Base-by-base conservation (phyloP, 2,113 vertebrate genomes). In the Aptenodytes patagonicus region DNA sequence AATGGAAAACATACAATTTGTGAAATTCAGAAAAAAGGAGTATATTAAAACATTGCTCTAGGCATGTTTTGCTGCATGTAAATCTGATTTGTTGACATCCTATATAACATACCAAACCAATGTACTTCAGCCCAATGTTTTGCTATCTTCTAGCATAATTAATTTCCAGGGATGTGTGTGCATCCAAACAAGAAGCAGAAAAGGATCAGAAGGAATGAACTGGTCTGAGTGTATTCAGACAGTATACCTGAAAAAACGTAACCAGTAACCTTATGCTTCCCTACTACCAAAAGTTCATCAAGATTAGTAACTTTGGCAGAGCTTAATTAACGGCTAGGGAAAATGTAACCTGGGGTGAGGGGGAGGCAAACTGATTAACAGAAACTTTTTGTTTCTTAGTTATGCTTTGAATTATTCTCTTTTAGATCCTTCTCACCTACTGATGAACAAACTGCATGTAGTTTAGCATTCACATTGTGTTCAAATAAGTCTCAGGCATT, bases 61-160 rank as follows among this genome's bases (percentile, higher is more conserved):
- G 95, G 96, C 94, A 77, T 85, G 29, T 95, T 96, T 94, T 89
- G 40, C 89, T 84, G 86, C 77, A n/a, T 91, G 65, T 82, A 95
- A 97, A 97, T 96, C 95, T 97, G 95, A 95, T 96, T 97, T 92
- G 91, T 85, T 97, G 96, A 69, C 94, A 95, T 61, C 34, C 94
- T 64, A 32, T 72, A 78, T 79, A 85, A 95, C 61, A 82, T 72
- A 83, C 31, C 29, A 69, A 95, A 89, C 70, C 73, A 87, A 52
- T 46, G 93, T 79, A 92, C 52, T 87, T 70, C 92, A 94, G 61
- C 71, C 36, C 82, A 83, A 26, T 92, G 38, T 64, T 96, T 94
- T 89, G 54, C 89, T 87, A 10, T 93, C 80, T 96, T 79, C 69
- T 72, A 87, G 73, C 22, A 69, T 96, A 97, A 97, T 96, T 96